Conservation (phyloP, 2,113 vertebrate genomes). For the Empidonax alnorum region DNA sequence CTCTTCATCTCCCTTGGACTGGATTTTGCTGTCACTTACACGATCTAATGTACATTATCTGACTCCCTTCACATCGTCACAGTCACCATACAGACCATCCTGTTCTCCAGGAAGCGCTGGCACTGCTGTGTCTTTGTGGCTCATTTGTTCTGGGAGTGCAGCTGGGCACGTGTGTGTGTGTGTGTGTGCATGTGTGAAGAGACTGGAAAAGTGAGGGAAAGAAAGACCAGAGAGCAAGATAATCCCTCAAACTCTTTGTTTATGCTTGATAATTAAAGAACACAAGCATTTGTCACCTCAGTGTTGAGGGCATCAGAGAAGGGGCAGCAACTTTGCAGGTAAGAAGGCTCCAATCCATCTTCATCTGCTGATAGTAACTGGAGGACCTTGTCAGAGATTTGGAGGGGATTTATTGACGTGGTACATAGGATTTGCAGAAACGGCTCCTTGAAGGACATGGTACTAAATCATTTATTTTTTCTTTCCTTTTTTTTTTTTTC, state of each 20-base stretch:
- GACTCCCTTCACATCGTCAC: not conserved
- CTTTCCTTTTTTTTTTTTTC: not conserved
- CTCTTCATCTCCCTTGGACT: not conserved
- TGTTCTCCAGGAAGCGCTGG: not conserved
- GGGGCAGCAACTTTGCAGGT: conserved; percentile 41
- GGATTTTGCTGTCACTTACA: not conserved
- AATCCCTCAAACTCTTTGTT: not conserved
- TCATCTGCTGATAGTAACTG: conserved; percentile 70
- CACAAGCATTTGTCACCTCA: not conserved
- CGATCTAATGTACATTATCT: not conserved
- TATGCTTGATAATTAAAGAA: conserved; percentile 14
- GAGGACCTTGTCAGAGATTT: conserved; percentile 60
- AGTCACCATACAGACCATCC: not conserved
- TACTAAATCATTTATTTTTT: conserved; percentile 49
- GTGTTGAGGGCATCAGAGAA: not conserved
- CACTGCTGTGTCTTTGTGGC: not conserved
- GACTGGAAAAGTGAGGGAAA: not conserved
- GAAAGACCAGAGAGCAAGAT: not conserved
- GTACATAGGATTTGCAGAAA: conserved; percentile 73
- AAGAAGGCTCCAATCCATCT: conserved; percentile 67
- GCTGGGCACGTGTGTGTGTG: not conserved
- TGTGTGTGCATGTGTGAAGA: no score
- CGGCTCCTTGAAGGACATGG: conserved; percentile 68
- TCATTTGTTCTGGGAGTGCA: not conserved
- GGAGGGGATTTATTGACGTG: conserved; percentile 63